Percentiles rank a stretch among this genome's conserved stretches.
Evolutionary conservation across 2,888 invertebrate genomes (phyloP).

Genomic region (Panzeria rudis): DNA sequence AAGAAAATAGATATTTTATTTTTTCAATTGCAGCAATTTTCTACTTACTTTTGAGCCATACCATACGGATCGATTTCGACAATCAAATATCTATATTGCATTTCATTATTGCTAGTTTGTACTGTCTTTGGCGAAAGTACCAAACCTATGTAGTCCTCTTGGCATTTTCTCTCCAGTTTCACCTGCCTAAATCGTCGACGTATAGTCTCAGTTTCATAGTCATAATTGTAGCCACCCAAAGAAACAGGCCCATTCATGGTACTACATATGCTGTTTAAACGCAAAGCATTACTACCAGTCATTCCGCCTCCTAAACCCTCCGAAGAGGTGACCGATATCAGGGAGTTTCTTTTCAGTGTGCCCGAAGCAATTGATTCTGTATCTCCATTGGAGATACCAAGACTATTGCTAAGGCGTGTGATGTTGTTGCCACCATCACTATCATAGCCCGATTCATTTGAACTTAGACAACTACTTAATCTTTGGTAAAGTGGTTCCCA

Average conservation of each 20-base stretch:
- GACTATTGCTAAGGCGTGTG: slow-evolving; percentile 78
- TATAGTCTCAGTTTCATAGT: slow-evolving; percentile 85
- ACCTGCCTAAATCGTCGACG: slow-evolving; percentile 87
- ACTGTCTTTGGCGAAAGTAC: slow-evolving; percentile 88
- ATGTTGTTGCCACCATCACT: slow-evolving; percentile 87
- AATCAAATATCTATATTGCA: slow-evolving; percentile 87
- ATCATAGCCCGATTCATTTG: slow-evolving; percentile 93
- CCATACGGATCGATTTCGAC: slow-evolving; percentile 87
- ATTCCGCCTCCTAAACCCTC: slow-evolving; percentile 77
- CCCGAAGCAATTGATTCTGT: slow-evolving; percentile 83
- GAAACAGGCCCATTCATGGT: slow-evolving; percentile 82
- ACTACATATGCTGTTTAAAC: slow-evolving; percentile 75
- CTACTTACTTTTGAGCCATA: slow-evolving; percentile 85
- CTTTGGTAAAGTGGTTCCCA: slow-evolving; percentile 87
- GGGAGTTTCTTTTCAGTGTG: slow-evolving; percentile 81
- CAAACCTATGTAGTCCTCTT: slow-evolving; percentile 89
- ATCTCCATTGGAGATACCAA: slow-evolving; percentile 82
- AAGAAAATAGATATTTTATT: background rate
- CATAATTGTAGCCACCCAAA: slow-evolving; percentile 83
- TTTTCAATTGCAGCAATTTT: background rate
- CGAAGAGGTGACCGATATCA: slow-evolving; percentile 80
- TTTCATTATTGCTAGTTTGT: slow-evolving; percentile 83
- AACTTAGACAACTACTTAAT: slow-evolving; percentile 90
- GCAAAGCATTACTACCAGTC: slow-evolving; percentile 61
- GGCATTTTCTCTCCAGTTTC: slow-evolving; percentile 87